These are phyloP conservation scores for Hydractinia symbiolongicarpus DNA, from an alignment of 30 jellyfish, hydroid and myxozoan species.

Conservation along the genomic window DNA sequence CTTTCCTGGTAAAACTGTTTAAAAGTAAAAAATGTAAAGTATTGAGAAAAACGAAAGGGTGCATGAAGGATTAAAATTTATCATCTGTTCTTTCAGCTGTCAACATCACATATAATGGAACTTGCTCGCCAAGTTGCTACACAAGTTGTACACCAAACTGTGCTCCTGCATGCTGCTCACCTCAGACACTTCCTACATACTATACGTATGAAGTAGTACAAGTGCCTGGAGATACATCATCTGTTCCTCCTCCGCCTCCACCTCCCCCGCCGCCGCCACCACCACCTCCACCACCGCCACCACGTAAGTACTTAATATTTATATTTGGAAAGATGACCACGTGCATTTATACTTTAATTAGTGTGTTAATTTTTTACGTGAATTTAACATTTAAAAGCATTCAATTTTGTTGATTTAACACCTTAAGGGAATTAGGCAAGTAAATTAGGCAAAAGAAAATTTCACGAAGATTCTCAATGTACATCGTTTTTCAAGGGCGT, in stretches of 20 bases:
- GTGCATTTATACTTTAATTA: too few species aligned
- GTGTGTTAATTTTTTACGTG: too few species aligned
- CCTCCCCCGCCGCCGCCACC: constrained; percentile 92
- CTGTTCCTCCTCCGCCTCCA: constrained; percentile 52
- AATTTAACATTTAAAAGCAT: too few species aligned
- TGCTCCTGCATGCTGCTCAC: constrained; percentile 91
- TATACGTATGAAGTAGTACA: constrained; percentile 74
- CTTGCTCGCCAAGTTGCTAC: constrained; percentile 82
- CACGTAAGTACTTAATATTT: neutral
- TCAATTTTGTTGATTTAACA: too few species aligned
- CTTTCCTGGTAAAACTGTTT: too few species aligned
- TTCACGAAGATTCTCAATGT: too few species aligned
- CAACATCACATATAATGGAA: constrained; percentile 72
- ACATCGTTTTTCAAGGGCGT: too few species aligned
- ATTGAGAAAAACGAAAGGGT: too few species aligned
- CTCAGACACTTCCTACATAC: constrained; percentile 70
- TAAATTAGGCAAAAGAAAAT: too few species aligned
- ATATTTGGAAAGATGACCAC: too few species aligned
- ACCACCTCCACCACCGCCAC: constrained; percentile 89
- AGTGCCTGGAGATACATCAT: constrained; percentile 33
- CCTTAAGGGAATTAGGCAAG: constrained; percentile 15
- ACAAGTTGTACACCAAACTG: constrained; percentile 76
- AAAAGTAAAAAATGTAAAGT: too few species aligned
- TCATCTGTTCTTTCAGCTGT: constrained; percentile 37
- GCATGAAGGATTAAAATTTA: too few species aligned